phyloP scores from a whole-genome alignment of 2,113 vertebrate species.

The Okapia johnstoni region DNA sequence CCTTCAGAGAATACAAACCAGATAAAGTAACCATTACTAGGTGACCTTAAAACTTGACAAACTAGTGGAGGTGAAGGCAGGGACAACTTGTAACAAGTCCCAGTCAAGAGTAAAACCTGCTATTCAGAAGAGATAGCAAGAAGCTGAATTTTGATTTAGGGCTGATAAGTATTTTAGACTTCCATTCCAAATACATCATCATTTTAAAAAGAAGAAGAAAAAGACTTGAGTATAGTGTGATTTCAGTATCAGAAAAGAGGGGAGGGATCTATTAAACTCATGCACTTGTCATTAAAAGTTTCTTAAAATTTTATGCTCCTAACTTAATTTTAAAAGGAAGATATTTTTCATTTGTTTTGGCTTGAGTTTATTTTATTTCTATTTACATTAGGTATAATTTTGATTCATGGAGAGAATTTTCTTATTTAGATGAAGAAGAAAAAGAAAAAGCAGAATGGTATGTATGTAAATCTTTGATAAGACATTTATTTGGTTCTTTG shows the following conservation, averaged over 20 bases:
- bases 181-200: background rate
- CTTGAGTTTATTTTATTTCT: slow-evolving; percentile 12
- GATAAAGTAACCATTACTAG: background rate
- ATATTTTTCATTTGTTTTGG: background rate
- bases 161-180: background rate
- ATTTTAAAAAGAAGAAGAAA: background rate
- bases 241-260: background rate
- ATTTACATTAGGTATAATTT: slow-evolving; percentile 92
- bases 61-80: background rate
- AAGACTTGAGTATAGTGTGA: background rate
- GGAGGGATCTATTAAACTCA: background rate
- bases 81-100: background rate
- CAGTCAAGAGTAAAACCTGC: background rate
- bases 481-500: slow-evolving; percentile 4
- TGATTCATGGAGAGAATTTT: slow-evolving; percentile 99
- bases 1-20: background rate
- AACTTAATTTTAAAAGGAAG: slow-evolving; percentile 7
- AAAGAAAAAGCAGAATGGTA: slow-evolving; percentile 99
- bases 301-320: background rate
- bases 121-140: background rate
- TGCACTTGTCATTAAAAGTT: background rate
- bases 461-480: slow-evolving; percentile 68
- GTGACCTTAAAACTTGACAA: background rate
- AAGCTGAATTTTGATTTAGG: background rate
- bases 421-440: slow-evolving; percentile 98